Base-by-base conservation (phyloP, 2,113 vertebrate genomes). In the Sardina pilchardus region DNA sequence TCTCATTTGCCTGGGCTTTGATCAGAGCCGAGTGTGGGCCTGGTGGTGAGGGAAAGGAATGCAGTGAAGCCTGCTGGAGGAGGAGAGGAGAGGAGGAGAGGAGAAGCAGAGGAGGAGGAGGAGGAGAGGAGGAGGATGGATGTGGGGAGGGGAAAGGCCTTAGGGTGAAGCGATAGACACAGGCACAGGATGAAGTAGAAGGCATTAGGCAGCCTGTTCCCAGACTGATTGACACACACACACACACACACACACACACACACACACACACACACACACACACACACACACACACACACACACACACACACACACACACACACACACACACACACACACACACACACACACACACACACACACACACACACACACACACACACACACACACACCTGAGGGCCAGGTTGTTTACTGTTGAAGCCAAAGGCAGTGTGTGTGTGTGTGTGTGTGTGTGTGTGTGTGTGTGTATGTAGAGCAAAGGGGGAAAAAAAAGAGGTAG, bases 371-470 rank as follows among this genome's bases (percentile, higher is more conserved):
- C 59, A 87, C 26, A n/a, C n/a, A n/a, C 2, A 19, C 21, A 56
- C 26, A 81, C 45, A 71, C 45, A 47, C 14, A 83, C 67, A 78
- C 59, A 87, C 26, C 43, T 42, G 24, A 87, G 71, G 82, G 42
- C 34, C 82, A 82, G 81, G 44, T 39, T n/a, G 26, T 43, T 21
- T n/a, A 45, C 19, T 67, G 63, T 48, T 83, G 50, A 53, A 53
- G 3, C 16, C 16, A 14, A 16, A 53, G 50, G 50, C 50, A 53
- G 50, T 53, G 3, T 53, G 50, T 53, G 3, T 53, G 50, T 53
- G 17, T 53, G 17, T 53, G 17, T 53, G 17, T 53, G 16, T 53
- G 48, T 53, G 48, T 53, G 48, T 53, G 48, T 53, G 48, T 53
- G 48, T 53, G 48, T 19, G 48, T 1, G 48, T 4, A 1, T 47